These are phyloP conservation scores for Ardeotis arabs DNA, from an alignment of 2,113 vertebrate genomes.

Conservation along the genomic window DNA sequence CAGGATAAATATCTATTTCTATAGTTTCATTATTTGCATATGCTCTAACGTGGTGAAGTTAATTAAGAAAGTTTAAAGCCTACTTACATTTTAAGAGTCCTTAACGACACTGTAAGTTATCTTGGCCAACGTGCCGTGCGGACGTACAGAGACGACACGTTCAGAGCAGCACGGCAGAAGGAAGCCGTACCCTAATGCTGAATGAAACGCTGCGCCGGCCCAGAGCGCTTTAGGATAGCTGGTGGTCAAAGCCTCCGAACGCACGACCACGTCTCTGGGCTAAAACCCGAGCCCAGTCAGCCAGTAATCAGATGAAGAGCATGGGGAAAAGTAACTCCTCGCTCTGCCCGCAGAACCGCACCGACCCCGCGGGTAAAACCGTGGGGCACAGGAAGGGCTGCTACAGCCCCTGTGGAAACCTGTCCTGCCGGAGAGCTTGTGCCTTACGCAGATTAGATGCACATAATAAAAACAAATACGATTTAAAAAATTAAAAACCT, in stretches of 20 bases:
- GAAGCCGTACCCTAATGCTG: fast-evolving
- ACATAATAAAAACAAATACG: not conserved
- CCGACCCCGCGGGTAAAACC: too few relatives aligned
- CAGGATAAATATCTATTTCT: not conserved
- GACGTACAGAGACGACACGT: fast-evolving
- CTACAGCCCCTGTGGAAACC: not conserved
- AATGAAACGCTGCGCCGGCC: too few relatives aligned
- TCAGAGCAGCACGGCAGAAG: not conserved
- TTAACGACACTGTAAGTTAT: not conserved
- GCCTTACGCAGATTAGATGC: not conserved
- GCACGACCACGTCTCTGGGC: too few relatives aligned
- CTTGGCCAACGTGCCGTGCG: fast-evolving
- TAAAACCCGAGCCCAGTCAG: not conserved
- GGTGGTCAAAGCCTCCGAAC: not conserved
- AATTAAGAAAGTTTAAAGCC: not conserved
- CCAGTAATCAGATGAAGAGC: too few relatives aligned
- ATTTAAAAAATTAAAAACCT: not conserved
- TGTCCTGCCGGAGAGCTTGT: too few relatives aligned
- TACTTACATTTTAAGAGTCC: not conserved
- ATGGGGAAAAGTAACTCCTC: not conserved
- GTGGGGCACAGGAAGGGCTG: too few relatives aligned
- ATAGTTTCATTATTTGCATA: not conserved
- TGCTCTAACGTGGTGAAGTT: not conserved
- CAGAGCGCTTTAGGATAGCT: not conserved
- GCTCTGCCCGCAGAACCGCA: not conserved